Percentiles rank a stretch among this genome's conserved stretches.
These are phyloP conservation scores for Melanotaenia parkinsoni DNA, from an alignment of 2,797 vertebrate genomes.

Conservation along the genomic window DNA sequence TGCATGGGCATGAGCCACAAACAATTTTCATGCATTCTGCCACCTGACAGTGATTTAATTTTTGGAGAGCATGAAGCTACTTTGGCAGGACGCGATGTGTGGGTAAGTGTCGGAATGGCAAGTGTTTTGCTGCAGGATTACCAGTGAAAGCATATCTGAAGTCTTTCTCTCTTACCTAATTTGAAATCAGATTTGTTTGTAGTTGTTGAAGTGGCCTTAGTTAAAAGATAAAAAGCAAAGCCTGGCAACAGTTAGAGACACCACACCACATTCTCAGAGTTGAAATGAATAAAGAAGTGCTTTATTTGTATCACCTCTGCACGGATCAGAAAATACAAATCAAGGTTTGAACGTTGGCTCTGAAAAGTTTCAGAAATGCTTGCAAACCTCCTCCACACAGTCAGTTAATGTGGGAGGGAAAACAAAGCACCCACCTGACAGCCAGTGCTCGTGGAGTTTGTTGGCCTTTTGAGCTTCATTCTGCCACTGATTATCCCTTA, in stretches of 20 bases:
- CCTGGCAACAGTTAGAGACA: neutral
- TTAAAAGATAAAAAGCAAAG: neutral
- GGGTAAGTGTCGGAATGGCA: neutral
- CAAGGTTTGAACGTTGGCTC: too few species aligned
- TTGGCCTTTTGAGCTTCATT: neutral
- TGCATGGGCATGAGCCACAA: constrained; percentile 1
- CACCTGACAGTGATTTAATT: constrained; percentile 25
- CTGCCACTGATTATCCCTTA: neutral
- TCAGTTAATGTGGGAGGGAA: neutral
- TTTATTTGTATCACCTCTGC: neutral
- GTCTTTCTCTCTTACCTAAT: neutral
- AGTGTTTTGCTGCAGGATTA: neutral
- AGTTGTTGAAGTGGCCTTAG: neutral
- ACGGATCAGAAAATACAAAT: too few species aligned
- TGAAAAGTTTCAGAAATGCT: too few species aligned
- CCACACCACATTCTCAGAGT: neutral
- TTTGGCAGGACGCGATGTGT: neutral
- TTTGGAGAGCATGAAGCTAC: constrained; percentile 14
- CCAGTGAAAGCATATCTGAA: neutral
- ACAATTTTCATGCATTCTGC: constrained; percentile 17
- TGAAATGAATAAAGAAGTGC: neutral
- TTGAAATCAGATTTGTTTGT: neutral
- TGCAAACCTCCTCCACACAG: too few species aligned
- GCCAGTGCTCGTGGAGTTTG: neutral
- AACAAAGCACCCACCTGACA: neutral